Evolutionary conservation across 2,888 invertebrate species (phyloP), one percentile per base, ranked within the genome.

Genomic region (Drosophila tripunctata): DNA sequence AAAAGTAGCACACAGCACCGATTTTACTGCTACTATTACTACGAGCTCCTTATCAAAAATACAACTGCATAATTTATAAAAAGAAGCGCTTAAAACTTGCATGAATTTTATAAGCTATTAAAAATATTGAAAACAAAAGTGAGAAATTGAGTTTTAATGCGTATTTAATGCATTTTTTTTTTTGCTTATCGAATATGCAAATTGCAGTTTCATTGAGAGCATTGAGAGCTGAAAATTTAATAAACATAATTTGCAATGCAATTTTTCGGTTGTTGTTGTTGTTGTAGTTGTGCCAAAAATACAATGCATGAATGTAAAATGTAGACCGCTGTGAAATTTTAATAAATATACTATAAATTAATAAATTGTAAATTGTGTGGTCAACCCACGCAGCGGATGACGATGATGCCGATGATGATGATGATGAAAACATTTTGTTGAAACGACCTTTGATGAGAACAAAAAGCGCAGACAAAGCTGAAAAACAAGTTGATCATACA

Each of bases 401-500:
- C 2, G 24, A 41, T 24, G 43, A 15, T 22, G 2, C 22, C 22
- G 43, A 43, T 43, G 27, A 10, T 30, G 36, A 14, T 38, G 50
- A 38, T 41, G 15, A 19, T 55, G 45, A 38, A 65, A 70, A 55
- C 48, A 24, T 66, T 58, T 60, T 66, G 27, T 27, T 44, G 44
- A 66, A 67, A 75, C 80, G 83, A 87, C 83, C 87, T 87, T 83
- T 83, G 74, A 56, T 72, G 75, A 80, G 82, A 83, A 87, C 70
- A 80, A 75, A 80, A 66, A 72, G 50, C 54, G 65, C 35, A 60
- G 47, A 30, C 51, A 47, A 67, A 70, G 62, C 30, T 60, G 65
- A 62, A 69, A 70, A 81, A 79, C 80, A 73, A 77, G 86, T 86
- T 85, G 51, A 76, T n/a, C n/a, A n/a, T n/a, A n/a, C n/a, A n/a